Evolutionary conservation across 2,113 vertebrate species (phyloP).

Genomic region (Gnathonemus echidnorhynchus): DNA sequence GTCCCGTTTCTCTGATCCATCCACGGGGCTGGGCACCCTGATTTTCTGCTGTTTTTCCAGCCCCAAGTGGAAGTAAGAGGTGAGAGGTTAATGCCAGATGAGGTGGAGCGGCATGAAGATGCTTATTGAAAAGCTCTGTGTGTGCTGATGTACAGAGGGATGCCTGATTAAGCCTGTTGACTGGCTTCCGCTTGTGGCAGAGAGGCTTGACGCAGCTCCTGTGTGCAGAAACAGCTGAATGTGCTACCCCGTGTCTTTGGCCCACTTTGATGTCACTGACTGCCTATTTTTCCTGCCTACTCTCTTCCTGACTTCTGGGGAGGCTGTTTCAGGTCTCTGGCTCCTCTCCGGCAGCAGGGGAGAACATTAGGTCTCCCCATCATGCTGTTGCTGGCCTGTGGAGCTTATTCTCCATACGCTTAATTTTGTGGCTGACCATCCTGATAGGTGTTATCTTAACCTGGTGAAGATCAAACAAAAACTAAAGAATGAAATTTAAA

Average conservation of each 20-base stretch:
- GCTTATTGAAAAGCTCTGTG: background rate
- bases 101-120: background rate
- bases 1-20: background rate
- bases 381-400: background rate
- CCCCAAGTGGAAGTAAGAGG: background rate
- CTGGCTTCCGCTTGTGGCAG: background rate
- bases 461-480: background rate
- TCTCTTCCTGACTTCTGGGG: background rate
- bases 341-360: background rate
- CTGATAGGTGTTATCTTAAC: background rate
- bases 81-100: background rate
- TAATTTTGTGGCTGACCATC: background rate
- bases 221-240: background rate
- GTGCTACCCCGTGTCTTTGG: background rate
- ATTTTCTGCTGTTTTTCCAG: background rate
- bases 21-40: background rate
- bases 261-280: background rate
- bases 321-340: background rate
- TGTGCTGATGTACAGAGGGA: background rate
- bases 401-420: background rate
- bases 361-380: background rate
- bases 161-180: background rate
- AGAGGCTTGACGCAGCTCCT: background rate
- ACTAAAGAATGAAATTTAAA: background rate
- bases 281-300: background rate